Percentiles rank a stretch among this genome's conserved stretches.
phyloP scores from a whole-genome alignment of 2,113 vertebrate genomes.

The Lophius piscatorius region DNA sequence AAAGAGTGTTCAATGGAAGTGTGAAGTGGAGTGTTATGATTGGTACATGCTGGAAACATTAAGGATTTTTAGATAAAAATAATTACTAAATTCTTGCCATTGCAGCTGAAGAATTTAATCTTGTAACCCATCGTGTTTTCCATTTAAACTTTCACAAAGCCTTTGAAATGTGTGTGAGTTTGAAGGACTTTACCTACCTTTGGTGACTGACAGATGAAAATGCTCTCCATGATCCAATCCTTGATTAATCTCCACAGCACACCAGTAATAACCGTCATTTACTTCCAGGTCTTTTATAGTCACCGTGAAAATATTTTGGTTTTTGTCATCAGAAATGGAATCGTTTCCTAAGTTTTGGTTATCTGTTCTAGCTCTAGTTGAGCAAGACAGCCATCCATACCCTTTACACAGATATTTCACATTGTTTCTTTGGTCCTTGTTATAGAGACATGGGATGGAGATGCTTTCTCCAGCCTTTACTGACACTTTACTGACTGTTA shows the following conservation, averaged over 20 bases:
- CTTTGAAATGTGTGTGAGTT: not conserved
- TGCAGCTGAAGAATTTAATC: too few species aligned
- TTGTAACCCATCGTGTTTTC: not conserved
- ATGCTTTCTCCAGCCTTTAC: slow-evolving; percentile 31
- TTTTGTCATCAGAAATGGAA: slow-evolving; percentile 49
- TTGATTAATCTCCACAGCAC: slow-evolving; percentile 10
- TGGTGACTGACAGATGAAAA: slow-evolving; percentile 33
- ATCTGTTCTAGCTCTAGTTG: slow-evolving; percentile 8
- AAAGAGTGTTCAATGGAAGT: not conserved
- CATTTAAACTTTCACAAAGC: not conserved
- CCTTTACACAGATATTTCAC: slow-evolving; percentile 59
- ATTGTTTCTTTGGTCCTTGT: not conserved
- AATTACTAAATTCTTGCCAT: too few species aligned
- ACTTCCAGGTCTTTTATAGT: slow-evolving; percentile 3
- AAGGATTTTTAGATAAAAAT: too few species aligned
- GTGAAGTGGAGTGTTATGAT: not conserved
- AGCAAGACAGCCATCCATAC: fast-evolving
- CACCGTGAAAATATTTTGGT: slow-evolving; percentile 35
- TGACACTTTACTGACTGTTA: slow-evolving; percentile 30
- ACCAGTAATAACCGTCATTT: slow-evolving; percentile 27
- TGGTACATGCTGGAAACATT: not conserved
- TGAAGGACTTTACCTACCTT: slow-evolving; percentile 19
- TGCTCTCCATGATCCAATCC: fast-evolving
- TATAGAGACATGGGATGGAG: slow-evolving; percentile 57
- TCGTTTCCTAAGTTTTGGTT: not conserved